These are phyloP conservation scores for Pollenia labialis DNA, from an alignment of 2,888 invertebrate species.

Conservation along the genomic window DNA sequence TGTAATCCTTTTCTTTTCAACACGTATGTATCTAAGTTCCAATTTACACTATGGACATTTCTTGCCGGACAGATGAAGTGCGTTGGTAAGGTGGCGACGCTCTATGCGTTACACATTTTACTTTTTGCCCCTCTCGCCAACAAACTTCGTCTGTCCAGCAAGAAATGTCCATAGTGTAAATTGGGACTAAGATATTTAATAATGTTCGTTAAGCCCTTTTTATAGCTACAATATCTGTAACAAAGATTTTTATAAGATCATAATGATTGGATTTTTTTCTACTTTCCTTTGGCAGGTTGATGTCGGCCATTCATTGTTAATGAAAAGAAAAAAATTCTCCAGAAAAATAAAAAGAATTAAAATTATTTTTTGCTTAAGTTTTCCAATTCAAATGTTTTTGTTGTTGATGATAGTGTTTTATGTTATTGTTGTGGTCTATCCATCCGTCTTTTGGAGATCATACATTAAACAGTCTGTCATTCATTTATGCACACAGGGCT, in stretches of 20 bases:
- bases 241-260: slow-evolving; percentile 41
- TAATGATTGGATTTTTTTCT: slow-evolving; percentile 47
- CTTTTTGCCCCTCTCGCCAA: too few relatives aligned
- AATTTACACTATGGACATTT: too few relatives aligned
- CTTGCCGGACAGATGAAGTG: too few relatives aligned
- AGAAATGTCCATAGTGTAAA: background rate
- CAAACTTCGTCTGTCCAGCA: too few relatives aligned
- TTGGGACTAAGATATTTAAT: background rate
- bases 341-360: background rate
- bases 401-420: background rate
- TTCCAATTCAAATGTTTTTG: slow-evolving; percentile 59
- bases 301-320: slow-evolving; percentile 41
- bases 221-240: background rate
- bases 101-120: too few relatives aligned
- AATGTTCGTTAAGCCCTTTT: slow-evolving; percentile 28
- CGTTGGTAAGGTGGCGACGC: too few relatives aligned
- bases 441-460: slow-evolving; percentile 21
- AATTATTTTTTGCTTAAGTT: slow-evolving; percentile 60
- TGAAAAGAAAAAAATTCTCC: background rate
- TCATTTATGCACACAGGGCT: slow-evolving; percentile 38
- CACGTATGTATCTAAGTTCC: too few relatives aligned
- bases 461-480: slow-evolving; percentile 53
- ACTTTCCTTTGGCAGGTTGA: slow-evolving; percentile 45
- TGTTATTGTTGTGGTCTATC: slow-evolving; percentile 20
- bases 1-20: too few relatives aligned